A percentile compares a stretch with the other conserved stretches of the same genome.
Conservation (phyloP, 2,888 invertebrate genomes). For the Eledona agricola region DNA sequence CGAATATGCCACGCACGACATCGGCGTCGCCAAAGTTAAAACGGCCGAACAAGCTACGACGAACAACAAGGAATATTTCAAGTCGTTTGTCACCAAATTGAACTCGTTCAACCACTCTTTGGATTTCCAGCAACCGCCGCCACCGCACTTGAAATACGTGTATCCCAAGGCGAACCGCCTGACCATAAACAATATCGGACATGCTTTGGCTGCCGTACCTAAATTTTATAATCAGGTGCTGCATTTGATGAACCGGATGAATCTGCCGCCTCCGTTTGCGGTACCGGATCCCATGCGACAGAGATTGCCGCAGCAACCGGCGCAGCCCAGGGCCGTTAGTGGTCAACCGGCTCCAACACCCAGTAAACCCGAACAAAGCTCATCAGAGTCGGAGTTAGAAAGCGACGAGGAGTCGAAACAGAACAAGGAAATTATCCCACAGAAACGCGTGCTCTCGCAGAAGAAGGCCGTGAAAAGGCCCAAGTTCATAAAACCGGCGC, state of each 20-base stretch:
- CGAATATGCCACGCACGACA: constrained; percentile 73
- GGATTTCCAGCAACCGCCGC: constrained; percentile 79
- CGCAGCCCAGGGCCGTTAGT: constrained; percentile 8
- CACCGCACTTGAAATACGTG: constrained; percentile 77
- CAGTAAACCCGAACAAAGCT: constrained; percentile 37
- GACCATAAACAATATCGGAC: constrained; percentile 80
- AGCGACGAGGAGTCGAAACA: constrained; percentile 65
- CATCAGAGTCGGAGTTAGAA: constrained; percentile 72
- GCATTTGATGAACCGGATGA: constrained; percentile 96
- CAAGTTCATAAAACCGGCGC: constrained; percentile 64
- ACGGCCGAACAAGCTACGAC: constrained; percentile 59
- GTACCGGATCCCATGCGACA: constrained; percentile 60
- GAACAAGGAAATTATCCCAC: constrained; percentile 61
- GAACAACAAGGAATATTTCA: constrained; percentile 64
- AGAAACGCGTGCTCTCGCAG: constrained; percentile 62
- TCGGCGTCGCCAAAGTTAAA: constrained; percentile 56
- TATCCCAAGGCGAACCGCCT: constrained; percentile 81
- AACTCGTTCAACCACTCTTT: constrained; percentile 69
- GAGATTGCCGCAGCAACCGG: constrained; percentile 62
- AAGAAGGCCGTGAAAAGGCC: constrained; percentile 66
- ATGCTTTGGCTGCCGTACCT: constrained; percentile 77
- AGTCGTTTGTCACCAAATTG: constrained; percentile 68
- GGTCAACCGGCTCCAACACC: constrained; percentile 53
- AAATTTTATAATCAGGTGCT: constrained; percentile 86
- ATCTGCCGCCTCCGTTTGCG: constrained; percentile 83